Evolutionary conservation across 2,888 invertebrate species (phyloP), one percentile per base, ranked within the genome.

Genomic region (Amiota communis): DNA sequence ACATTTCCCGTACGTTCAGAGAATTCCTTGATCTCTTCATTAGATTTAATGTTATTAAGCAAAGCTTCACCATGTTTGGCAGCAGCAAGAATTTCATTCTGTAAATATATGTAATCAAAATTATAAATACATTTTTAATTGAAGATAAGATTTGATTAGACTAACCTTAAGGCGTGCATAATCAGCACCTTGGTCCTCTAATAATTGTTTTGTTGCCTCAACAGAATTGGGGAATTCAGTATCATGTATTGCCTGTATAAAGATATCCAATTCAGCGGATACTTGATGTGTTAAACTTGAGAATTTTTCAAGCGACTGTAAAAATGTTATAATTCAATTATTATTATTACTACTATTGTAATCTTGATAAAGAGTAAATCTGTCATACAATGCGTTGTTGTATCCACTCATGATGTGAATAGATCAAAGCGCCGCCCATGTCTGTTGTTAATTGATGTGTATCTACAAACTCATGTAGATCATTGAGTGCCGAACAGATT

Each of bases 381-480:
- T 13, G n/a, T 91, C 94, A 93, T 90, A 98, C 98, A 90, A 97
- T 95, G 91, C 98, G 92, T 90, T 98, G 97, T 86, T 98, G 96
- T 87, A 98, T 97, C 98, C 98, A 99, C 87, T 97, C 97, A 73
- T 96, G 93, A 89, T 98, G 97, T 83, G 96, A 95, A 91, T 98
- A 98, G 76, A 94, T 93, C 78, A 98, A 91, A 76, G 93, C 93
- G 1, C 98, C 98, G 3, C 97, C 97, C 76, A 99, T 92, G 88
- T 98, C 98, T 48, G 93, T 92, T 0, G 98, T 98, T 79, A 98
- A 91, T 89, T 97, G 97, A 80, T 93, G 93, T 78, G 93, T 91
- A 83, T 96, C 96, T 76, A 98, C 92, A 88, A 95, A 94, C 76
- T 96, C 95, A 85, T 95, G 94, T 74, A 99, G 91, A 90, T 98